Conservation (phyloP, 2,113 vertebrate genomes). For the Scartelaos histophorus region DNA sequence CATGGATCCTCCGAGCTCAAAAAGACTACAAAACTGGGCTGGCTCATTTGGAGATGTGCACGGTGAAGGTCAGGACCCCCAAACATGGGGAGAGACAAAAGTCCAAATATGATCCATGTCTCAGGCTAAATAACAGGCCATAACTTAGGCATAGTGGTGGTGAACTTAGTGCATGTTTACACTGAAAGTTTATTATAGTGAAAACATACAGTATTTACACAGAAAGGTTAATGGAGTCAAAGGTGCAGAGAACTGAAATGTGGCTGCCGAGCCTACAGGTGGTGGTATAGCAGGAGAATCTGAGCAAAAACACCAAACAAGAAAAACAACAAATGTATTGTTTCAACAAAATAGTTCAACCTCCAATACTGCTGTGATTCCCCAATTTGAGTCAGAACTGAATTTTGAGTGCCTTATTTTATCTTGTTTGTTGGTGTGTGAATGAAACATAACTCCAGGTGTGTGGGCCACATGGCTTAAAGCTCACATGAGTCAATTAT, state of each 20-base stretch:
- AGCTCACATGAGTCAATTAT: too few species aligned
- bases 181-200: background rate
- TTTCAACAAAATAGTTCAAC: too few species aligned
- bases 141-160: conserved; percentile 3
- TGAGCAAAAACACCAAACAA: background rate
- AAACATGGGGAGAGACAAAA: conserved; percentile 77
- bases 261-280: background rate
- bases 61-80: conserved; percentile 84
- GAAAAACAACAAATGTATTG: background rate
- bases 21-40: conserved; percentile 89
- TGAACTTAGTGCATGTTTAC: conserved; percentile 1
- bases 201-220: background rate
- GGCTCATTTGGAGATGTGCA: conserved; percentile 64
- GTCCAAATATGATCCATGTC: conserved; percentile 76
- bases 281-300: background rate
- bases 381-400: too few species aligned
- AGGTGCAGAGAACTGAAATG: background rate
- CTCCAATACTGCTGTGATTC: too few species aligned
- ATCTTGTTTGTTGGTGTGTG: too few species aligned
- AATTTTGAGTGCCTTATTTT: too few species aligned
- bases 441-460: too few species aligned
- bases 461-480: too few species aligned
- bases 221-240: background rate
- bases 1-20: conserved; percentile 94
- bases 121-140: conserved; percentile 31